These are phyloP conservation scores for Antheraea pernyi DNA, from an alignment of 1,140 invertebrate genomes.

Conservation along the genomic window DNA sequence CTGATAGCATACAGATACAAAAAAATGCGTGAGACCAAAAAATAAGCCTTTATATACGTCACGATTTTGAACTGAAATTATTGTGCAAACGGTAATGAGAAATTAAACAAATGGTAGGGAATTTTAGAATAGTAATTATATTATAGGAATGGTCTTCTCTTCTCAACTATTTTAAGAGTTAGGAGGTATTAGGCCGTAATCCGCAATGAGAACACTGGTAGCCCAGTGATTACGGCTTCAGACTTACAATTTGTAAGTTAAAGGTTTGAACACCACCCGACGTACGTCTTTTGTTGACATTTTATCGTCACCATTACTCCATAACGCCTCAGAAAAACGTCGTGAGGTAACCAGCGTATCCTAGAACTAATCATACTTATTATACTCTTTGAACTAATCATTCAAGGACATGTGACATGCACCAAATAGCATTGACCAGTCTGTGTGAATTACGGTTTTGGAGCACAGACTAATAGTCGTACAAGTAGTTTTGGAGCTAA, in stretches of 20 bases:
- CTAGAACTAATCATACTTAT: too few species aligned
- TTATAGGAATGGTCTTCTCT: too few species aligned
- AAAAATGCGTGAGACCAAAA: slow-evolving; percentile 9
- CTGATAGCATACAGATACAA: too few species aligned
- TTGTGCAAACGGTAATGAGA: slow-evolving; percentile 6
- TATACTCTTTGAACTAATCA: slow-evolving; percentile 7
- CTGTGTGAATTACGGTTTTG: too few species aligned
- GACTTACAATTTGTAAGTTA: slow-evolving; percentile 9
- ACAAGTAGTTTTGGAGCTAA: too few species aligned
- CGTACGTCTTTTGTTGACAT: slow-evolving; percentile 2
- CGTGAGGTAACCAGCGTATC: slow-evolving; percentile 8
- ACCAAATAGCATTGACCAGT: slow-evolving; percentile 9
- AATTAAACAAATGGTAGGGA: neutral
- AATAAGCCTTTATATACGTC: too few species aligned
- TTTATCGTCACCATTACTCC: slow-evolving; percentile 7
- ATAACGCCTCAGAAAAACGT: neutral
- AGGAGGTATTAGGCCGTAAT: too few species aligned
- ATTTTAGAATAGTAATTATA: too few species aligned
- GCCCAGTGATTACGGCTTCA: slow-evolving; percentile 8
- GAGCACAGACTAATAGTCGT: too few species aligned
- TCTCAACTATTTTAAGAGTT: too few species aligned
- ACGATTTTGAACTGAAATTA: neutral
- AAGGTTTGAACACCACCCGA: slow-evolving; percentile 6
- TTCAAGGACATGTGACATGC: slow-evolving; percentile 5
- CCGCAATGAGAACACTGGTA: neutral